A percentile compares a stretch with the other conserved stretches of the same genome.
These are phyloP conservation scores for Gymnoscelis rufifasciata DNA, from an alignment of 2,888 invertebrate species.

Conservation along the genomic window DNA sequence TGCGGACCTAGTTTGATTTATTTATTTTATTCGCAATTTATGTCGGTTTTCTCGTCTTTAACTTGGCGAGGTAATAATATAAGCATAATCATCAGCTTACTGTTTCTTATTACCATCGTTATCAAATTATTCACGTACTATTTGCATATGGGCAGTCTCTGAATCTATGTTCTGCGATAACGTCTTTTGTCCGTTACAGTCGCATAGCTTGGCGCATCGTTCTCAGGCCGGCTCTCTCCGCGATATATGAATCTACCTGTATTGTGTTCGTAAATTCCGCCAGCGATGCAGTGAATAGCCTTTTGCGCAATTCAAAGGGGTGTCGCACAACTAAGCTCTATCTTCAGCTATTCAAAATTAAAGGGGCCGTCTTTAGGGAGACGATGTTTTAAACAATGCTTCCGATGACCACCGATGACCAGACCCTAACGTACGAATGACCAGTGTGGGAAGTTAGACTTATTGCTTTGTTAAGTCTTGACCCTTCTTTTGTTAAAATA, in stretches of 20 bases:
- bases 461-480: conserved; percentile 56
- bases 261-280: conserved; percentile 9
- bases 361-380: conserved; percentile 61
- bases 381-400: conserved; percentile 60
- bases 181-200: conserved; percentile 23
- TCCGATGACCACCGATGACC: conserved; percentile 74
- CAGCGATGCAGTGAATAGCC: conserved; percentile 42
- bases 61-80: too few relatives aligned
- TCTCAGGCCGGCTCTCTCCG: conserved; percentile 27
- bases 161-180: conserved; percentile 24
- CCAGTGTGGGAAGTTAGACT: conserved; percentile 71
- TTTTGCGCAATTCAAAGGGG: conserved; percentile 59
- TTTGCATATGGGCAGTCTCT: background rate
- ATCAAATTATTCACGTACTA: too few relatives aligned
- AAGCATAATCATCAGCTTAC: too few relatives aligned
- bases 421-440: conserved; percentile 55
- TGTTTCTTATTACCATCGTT: too few relatives aligned
- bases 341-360: conserved; percentile 52
- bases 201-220: conserved; percentile 22
- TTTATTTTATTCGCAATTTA: background rate
- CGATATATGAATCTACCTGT: conserved; percentile 23
- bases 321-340: conserved; percentile 52
- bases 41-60: too few relatives aligned
- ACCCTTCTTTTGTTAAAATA: conserved; percentile 55
- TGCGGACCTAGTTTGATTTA: background rate